These are phyloP conservation scores for Lophius piscatorius DNA, from an alignment of 2,113 vertebrate species.

Conservation along the genomic window DNA sequence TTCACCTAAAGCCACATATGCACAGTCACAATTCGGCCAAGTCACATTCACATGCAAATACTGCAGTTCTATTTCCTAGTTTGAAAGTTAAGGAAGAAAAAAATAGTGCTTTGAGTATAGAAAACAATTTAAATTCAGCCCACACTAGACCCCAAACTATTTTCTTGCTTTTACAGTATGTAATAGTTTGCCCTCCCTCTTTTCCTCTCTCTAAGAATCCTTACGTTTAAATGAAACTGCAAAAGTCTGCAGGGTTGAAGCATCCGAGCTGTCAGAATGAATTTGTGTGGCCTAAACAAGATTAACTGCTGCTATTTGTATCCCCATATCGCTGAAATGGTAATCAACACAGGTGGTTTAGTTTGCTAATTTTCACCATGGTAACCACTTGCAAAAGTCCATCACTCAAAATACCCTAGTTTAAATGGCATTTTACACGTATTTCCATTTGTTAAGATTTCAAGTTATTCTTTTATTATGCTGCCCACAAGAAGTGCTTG, in stretches of 20 bases:
- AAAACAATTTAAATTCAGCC: conserved; percentile 54
- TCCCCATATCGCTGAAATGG: conserved; percentile 72
- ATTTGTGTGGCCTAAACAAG: conserved; percentile 80
- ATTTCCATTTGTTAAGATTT: conserved; percentile 1
- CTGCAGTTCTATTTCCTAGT: conserved; percentile 32
- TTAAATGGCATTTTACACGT: conserved; percentile 28
- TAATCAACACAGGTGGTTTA: conserved; percentile 71
- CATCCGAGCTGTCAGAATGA: conserved; percentile 74
- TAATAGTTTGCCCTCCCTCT: conserved; percentile 31
- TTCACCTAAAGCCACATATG: conserved; percentile 51
- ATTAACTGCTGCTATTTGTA: conserved; percentile 81
- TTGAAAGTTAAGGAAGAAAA: conserved; percentile 43
- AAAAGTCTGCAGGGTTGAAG: conserved; percentile 63
- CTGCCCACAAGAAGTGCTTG: not conserved
- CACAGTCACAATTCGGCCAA: conserved; percentile 41
- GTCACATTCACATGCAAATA: conserved; percentile 47
- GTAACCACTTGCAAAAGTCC: conserved; percentile 66
- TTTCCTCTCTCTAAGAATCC: conserved; percentile 63
- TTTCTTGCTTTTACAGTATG: conserved; percentile 9
- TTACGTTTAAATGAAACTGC: conserved; percentile 64
- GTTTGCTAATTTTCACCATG: conserved; percentile 75
- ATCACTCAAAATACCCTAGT: conserved; percentile 55
- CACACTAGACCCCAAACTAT: conserved; percentile 45
- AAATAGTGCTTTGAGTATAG: conserved; percentile 27
- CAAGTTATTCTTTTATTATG: conserved; percentile 8